A percentile compares a stretch with the other conserved stretches of the same genome.
phyloP scores from a whole-genome alignment of 1,140 invertebrate genomes.

The Drosophila ananassae region DNA sequence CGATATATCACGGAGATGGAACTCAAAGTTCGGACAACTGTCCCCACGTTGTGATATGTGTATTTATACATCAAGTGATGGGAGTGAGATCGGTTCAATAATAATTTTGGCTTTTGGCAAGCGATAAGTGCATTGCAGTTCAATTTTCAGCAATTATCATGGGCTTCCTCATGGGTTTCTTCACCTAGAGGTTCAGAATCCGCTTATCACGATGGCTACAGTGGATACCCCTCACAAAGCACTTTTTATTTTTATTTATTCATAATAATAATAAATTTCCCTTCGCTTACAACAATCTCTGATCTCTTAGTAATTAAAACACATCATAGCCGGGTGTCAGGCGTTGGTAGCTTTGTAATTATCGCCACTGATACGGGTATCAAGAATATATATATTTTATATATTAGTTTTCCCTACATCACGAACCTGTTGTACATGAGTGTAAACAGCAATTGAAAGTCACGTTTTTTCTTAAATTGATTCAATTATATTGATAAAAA shows the following conservation, averaged over 20 bases:
- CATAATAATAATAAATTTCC: background rate
- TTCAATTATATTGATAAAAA: conserved; percentile 55
- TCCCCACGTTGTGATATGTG: background rate
- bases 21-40: conserved; percentile 7
- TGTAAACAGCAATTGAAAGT: conserved; percentile 50
- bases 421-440: conserved; percentile 17
- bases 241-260: background rate
- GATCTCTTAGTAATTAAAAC: conserved; percentile 22
- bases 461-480: conserved; percentile 61
- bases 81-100: conserved; percentile 17
- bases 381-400: conserved; percentile 4
- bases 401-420: conserved; percentile 10
- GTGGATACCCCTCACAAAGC: background rate
- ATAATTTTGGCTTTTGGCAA: conserved; percentile 31
- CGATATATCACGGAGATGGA: conserved; percentile 60
- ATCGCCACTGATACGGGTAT: conserved; percentile 56
- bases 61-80: conserved; percentile 23
- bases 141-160: conserved; percentile 46
- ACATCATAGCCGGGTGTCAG: conserved; percentile 16
- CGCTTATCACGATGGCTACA: conserved; percentile 23
- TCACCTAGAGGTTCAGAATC: conserved; percentile 22
- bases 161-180: conserved; percentile 35
- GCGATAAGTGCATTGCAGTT: conserved; percentile 51
- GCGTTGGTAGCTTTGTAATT: conserved; percentile 41
- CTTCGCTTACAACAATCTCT: conserved; percentile 9